Evolutionary conservation across 2,888 invertebrate genomes (phyloP).

Genomic region (Himalopsyche japonica): DNA sequence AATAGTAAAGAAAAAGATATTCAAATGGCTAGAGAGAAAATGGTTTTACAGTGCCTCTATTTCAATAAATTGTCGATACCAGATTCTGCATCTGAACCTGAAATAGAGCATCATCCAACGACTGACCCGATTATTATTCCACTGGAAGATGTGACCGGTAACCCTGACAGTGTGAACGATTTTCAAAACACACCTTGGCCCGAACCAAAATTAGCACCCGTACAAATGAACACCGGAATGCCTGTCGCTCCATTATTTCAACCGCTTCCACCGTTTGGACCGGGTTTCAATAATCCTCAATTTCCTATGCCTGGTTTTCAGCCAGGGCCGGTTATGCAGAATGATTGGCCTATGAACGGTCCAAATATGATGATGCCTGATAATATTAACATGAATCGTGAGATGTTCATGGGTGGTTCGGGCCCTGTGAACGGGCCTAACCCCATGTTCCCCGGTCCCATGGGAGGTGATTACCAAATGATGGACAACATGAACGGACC

Average conservation of each 20-base stretch:
- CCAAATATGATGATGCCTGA: conserved; percentile 56
- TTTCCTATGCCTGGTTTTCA: conserved; percentile 56
- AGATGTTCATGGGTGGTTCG: conserved; percentile 45
- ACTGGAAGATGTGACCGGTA: conserved; percentile 83
- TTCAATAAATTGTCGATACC: conserved; percentile 83
- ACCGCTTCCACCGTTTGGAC: conserved; percentile 54
- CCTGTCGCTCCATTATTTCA: conserved; percentile 54
- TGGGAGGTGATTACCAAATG: conserved; percentile 49
- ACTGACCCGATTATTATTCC: conserved; percentile 84
- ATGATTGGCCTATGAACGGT: conserved; percentile 50
- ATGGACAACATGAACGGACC: conserved; percentile 44
- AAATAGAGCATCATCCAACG: conserved; percentile 75
- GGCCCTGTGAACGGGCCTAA: conserved; percentile 34
- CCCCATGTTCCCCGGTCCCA: conserved; percentile 23
- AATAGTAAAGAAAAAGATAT: conserved; percentile 86
- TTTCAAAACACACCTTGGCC: conserved; percentile 81
- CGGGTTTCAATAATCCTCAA: conserved; percentile 54
- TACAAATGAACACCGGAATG: conserved; percentile 44
- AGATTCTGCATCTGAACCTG: conserved; percentile 85
- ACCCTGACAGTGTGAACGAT: conserved; percentile 79
- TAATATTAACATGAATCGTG: conserved; percentile 57
- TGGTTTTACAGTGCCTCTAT: conserved; percentile 79
- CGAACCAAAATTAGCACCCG: conserved; percentile 74
- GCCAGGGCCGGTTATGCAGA: conserved; percentile 47
- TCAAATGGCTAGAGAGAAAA: conserved; percentile 85